Base-by-base conservation (phyloP, 2,113 vertebrate species). In the Myiopsitta monachus region DNA sequence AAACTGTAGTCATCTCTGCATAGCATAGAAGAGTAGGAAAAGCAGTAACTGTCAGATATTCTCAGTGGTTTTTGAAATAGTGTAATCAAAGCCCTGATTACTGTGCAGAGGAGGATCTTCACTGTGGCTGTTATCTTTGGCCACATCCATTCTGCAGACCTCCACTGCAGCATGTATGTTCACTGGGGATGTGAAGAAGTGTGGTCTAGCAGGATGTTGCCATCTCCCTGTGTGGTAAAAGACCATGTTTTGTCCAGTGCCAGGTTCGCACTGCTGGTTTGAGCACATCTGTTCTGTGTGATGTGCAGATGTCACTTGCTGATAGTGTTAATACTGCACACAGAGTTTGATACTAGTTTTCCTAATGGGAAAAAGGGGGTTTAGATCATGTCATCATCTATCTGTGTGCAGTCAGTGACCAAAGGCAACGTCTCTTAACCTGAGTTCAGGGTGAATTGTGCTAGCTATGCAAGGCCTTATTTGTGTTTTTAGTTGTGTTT, bases 191-290 rank as follows among this genome's bases (percentile, higher is more conserved):
- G 22, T 57, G 64, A 59, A 54, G 47, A 9, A 5, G 7, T 8
- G 51, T 39, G 47, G 27, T 75, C 21, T 30, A 2, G 62, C 52
- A 36, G 61, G 30, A 18, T 52, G 67, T n/a, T 44, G 54, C 67
- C 19, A 0, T 31, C 36, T 82, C 18, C 31, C 43, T 0, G 0
- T 23, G 5, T 0, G 5, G 17, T 38, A 54, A 75, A 18, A 36
- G 5, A 11, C 2, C 3, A 1, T 11, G 64, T 55, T 10, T 10
- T 59, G 72, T 66, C 28, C 33, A 1, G 51, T 68, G 46, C 83
- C 83, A 59, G 28, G 28, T 67, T 59, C 9, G n/a, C 2, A 3
- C 75, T 66, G 88, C 86, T 91, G 88, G 31, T 31, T 75, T 0
- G 1, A 22, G 73, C 64, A 19, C 33, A 55, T 79, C 88, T 86